Evolutionary conservation across 2,888 invertebrate species (phyloP), one percentile per base, ranked within the genome.

Genomic region (Colostygia pectinataria): DNA sequence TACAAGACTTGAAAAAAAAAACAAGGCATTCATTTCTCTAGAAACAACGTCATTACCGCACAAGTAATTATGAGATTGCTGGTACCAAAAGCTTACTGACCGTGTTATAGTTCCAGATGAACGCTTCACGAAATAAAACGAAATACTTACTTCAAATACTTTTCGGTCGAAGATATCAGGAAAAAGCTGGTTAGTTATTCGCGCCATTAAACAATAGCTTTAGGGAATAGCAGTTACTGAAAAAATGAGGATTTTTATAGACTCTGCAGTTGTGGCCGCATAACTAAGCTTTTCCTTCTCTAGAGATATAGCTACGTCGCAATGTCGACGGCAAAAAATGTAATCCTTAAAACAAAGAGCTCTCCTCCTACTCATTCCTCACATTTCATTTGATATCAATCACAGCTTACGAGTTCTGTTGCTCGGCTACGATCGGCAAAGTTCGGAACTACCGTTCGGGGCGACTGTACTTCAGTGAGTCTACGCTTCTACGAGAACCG

Each of bases 301-400:
- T 44, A 53, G 53, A 64, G 56, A 70, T 65, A 20, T 66, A 63
- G 70, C 53, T 63, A 61, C 51, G 59, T 55, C 56, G 20, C 18
- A 1, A 60, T 41, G 60, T 56, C 55, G 53, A 52, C 53, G 60
- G 62, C 63, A 71, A 79, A 80, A 81, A 81, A 79, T 66, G 71
- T 79, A 81, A 84, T 83, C 80, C 80, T 80, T 79, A 73, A 85
- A 86, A 90, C 87, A 88, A 88, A 87, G 86, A 76, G 76, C 78
- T 73, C 73, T 71, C 71, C 72, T 84, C 85, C 86, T 88, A 86
- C 79, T 84, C 83, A 84, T 87, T 87, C 78, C 80, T 86, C 80
- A 86, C 86, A 88, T 89, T 87, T 87, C 87, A 88, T 90, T 89
- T 88, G 80, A 86, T 88, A 88, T 90, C 89, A 89, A 90, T 90